A percentile compares a stretch with the other conserved stretches of the same genome.
Conservation (phyloP, 2,113 vertebrate species). For the Colistium nudipinnis region DNA sequence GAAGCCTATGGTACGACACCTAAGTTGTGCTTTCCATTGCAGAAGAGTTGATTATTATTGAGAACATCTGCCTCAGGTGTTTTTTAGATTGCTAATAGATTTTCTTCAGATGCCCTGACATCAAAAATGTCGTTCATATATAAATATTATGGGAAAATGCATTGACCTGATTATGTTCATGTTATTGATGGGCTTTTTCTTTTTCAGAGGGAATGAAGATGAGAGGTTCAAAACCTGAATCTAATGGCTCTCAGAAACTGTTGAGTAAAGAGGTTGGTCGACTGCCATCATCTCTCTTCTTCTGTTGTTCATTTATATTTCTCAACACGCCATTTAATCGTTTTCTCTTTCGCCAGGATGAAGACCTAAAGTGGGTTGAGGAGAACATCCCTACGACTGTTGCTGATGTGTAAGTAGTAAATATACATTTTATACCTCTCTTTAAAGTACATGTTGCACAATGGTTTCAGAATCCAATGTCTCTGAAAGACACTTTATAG, state of each 20-base stretch:
- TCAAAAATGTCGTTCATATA: background rate
- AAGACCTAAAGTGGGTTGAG: constrained; percentile 82
- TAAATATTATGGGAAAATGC: background rate
- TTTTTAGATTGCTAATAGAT: background rate
- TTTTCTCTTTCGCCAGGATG: constrained; percentile 67
- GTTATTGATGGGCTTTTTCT: background rate
- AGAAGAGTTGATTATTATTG: background rate
- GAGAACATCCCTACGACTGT: constrained; percentile 82
- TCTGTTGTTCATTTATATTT: background rate
- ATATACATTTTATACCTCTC: background rate
- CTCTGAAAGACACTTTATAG: background rate
- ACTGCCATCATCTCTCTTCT: background rate
- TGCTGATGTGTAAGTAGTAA: constrained; percentile 78
- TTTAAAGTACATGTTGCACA: background rate
- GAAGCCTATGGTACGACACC: constrained; percentile 92
- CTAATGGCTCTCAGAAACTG: constrained; percentile 88
- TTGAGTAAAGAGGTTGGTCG: constrained; percentile 86
- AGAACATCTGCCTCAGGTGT: background rate
- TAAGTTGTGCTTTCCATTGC: background rate
- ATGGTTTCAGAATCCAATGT: background rate
- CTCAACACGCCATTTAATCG: background rate
- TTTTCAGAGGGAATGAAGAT: constrained; percentile 94
- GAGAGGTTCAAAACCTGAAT: constrained; percentile 91
- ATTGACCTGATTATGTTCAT: background rate
- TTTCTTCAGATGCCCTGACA: too few species aligned